A percentile compares a stretch with the other conserved stretches of the same genome.
Evolutionary conservation across 2,113 vertebrate genomes (phyloP).

Genomic region (Eupsittula cactorum): DNA sequence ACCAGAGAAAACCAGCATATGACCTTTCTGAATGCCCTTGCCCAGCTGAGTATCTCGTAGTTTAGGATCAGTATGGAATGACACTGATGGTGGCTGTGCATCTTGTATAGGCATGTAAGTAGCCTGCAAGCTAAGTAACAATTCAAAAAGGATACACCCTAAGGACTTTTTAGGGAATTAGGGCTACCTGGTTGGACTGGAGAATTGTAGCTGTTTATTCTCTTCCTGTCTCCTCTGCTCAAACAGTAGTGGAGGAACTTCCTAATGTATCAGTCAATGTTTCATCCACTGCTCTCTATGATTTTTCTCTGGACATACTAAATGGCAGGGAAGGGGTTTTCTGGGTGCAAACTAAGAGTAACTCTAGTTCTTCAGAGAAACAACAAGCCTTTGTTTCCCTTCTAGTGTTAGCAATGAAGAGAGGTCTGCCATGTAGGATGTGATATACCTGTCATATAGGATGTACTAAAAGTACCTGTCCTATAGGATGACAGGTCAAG

Average conservation of each 20-base stretch:
- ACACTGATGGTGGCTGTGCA: neutral
- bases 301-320: neutral
- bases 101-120: neutral
- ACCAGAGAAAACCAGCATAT: neutral
- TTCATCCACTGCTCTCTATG: neutral
- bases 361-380: neutral
- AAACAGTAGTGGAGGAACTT: neutral
- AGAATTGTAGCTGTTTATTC: neutral
- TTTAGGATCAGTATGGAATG: neutral
- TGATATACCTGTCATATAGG: neutral
- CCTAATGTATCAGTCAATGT: neutral
- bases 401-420: neutral
- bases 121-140: neutral
- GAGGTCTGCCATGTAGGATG: neutral
- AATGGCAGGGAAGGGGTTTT: neutral
- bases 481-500: neutral
- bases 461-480: neutral
- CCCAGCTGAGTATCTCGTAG: neutral
- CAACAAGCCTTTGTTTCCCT: neutral
- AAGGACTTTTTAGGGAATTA: neutral
- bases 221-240: neutral
- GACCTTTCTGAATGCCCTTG: neutral
- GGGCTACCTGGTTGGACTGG: neutral
- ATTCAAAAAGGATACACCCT: neutral
- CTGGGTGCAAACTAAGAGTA: neutral